These are phyloP conservation scores for Cheilinus undulatus DNA, from an alignment of 2,113 vertebrate species.

Conservation along the genomic window DNA sequence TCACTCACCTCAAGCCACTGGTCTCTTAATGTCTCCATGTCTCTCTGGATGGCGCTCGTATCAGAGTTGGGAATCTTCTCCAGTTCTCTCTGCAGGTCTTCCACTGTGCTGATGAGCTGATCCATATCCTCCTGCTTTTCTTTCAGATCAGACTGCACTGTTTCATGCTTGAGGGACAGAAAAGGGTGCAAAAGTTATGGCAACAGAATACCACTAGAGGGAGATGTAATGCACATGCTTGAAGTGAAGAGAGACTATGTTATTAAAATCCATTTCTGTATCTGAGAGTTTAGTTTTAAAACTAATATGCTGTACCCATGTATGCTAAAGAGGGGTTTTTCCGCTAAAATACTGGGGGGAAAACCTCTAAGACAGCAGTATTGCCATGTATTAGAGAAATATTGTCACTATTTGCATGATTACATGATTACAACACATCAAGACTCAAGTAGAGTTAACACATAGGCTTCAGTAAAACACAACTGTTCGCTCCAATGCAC, in stretches of 20 bases:
- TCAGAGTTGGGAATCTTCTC: conserved; percentile 86
- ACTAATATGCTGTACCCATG: too few relatives aligned
- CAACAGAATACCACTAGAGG: conserved; percentile 52
- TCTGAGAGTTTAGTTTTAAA: neutral
- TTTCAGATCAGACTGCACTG: conserved; percentile 85
- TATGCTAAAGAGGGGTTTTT: too few relatives aligned
- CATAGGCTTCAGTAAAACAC: too few relatives aligned
- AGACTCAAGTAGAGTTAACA: too few relatives aligned
- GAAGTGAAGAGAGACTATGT: neutral
- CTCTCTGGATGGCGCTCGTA: conserved; percentile 79
- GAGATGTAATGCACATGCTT: conserved; percentile 13
- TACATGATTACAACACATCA: too few relatives aligned
- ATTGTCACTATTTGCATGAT: too few relatives aligned
- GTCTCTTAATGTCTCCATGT: conserved; percentile 88
- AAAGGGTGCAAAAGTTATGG: conserved; percentile 38
- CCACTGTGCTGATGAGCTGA: conserved; percentile 89
- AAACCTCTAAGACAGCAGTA: too few relatives aligned
- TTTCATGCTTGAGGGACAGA: conserved; percentile 88
- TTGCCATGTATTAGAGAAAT: too few relatives aligned
- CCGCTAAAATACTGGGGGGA: too few relatives aligned
- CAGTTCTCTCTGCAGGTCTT: conserved; percentile 89
- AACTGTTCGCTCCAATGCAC: too few relatives aligned
- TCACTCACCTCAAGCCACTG: conserved; percentile 91
- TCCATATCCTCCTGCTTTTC: conserved; percentile 91
- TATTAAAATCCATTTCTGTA: neutral